Percentiles rank a stretch among this genome's conserved stretches.
Evolutionary conservation across 2,888 invertebrate genomes (phyloP).

Genomic region (Ypsolopha scabrella): DNA sequence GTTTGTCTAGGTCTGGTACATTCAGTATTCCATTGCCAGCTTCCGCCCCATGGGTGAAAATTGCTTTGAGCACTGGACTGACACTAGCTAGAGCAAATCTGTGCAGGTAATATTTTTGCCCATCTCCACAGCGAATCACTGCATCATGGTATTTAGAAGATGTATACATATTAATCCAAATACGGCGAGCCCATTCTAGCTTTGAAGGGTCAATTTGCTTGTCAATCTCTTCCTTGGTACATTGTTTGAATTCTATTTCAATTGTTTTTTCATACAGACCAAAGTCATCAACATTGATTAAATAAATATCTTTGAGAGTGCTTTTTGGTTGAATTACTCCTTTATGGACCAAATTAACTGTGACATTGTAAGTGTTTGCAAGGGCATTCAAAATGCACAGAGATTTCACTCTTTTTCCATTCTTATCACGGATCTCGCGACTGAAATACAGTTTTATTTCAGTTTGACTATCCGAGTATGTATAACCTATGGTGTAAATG

Average conservation of each 20-base stretch:
- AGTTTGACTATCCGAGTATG: not conserved
- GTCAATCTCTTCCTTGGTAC: not conserved
- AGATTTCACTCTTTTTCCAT: not conserved
- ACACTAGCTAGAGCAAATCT: not conserved
- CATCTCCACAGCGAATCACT: not conserved
- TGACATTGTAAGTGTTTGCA: not conserved
- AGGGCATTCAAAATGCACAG: not conserved
- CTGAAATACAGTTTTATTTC: not conserved
- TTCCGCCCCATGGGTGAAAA: not conserved
- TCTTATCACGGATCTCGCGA: not conserved
- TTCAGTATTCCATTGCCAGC: not conserved
- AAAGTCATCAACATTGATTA: not conserved
- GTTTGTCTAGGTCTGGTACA: not conserved
- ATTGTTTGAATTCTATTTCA: not conserved
- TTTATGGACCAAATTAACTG: not conserved
- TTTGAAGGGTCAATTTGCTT: not conserved
- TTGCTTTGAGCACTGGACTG: not conserved
- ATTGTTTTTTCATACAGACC: not conserved
- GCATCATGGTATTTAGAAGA: not conserved
- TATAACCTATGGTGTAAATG: not conserved
- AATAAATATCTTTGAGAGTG: not conserved
- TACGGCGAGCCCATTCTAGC: not conserved
- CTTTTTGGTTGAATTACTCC: not conserved
- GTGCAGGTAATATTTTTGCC: not conserved
- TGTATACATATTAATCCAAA: not conserved